phyloP scores from a whole-genome alignment of 2,888 invertebrate genomes.

The Gymnosoma rotundatum region DNA sequence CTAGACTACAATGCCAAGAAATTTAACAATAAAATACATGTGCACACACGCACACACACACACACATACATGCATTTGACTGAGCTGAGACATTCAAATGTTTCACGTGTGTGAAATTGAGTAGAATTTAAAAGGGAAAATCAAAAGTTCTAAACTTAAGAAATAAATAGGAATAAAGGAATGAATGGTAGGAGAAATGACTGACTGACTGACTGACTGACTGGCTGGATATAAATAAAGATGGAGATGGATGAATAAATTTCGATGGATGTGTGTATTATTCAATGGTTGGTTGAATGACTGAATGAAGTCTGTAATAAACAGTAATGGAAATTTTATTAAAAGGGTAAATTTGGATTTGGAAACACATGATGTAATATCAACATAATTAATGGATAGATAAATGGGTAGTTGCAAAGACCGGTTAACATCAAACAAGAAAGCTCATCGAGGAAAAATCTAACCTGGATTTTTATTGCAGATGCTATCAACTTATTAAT shows the following conservation, averaged over 20 bases:
- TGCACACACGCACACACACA: not conserved
- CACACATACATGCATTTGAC: not conserved
- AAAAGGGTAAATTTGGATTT: not conserved
- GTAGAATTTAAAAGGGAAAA: conserved; percentile 67
- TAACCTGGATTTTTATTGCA: too few species aligned
- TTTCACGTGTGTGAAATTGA: conserved; percentile 58
- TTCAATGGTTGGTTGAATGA: conserved; percentile 42
- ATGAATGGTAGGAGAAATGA: not conserved
- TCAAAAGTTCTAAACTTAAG: conserved; percentile 66
- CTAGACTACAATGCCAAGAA: conserved; percentile 33
- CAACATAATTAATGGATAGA: too few species aligned
- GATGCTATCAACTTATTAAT: too few species aligned
- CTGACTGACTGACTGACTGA: conserved; percentile 38
- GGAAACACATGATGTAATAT: not conserved
- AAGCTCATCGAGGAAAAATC: too few species aligned
- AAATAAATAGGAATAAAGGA: conserved; percentile 59
- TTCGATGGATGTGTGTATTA: conserved; percentile 41
- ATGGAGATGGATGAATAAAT: conserved; percentile 36
- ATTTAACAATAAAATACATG: conserved; percentile 7
- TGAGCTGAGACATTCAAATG: conserved; percentile 30
- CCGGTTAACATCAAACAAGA: too few species aligned
- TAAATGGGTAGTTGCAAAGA: too few species aligned
- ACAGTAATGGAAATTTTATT: not conserved
- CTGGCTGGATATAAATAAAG: conserved; percentile 34
- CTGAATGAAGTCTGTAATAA: conserved; percentile 20